phyloP scores from a whole-genome alignment of 2,797 vertebrate species.

The Coendou prehensilis region DNA sequence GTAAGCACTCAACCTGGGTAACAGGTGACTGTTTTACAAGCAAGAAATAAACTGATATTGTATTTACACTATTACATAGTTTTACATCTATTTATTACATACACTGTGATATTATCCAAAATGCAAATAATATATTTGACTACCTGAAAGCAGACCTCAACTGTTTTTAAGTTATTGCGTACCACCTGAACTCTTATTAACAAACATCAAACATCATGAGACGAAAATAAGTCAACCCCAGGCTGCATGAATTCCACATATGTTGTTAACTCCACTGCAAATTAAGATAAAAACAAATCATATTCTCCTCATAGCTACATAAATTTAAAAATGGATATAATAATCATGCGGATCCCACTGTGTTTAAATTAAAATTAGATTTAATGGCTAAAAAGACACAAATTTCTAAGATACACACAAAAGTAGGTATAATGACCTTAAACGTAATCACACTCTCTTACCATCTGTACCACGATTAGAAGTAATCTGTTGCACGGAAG shows the following conservation, averaged over 20 bases:
- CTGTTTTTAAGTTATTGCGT: constrained; percentile 29
- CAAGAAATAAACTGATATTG: not conserved
- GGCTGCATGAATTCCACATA: not conserved
- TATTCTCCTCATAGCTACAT: constrained; percentile 9
- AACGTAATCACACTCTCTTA: constrained; percentile 82
- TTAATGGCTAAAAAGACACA: constrained; percentile 59
- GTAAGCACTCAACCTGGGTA: not conserved
- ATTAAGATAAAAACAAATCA: constrained; percentile 63
- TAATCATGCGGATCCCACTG: not conserved
- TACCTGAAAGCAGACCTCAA: not conserved
- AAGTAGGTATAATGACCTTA: not conserved
- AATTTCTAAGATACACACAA: constrained; percentile 29
- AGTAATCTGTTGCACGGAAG: constrained; percentile 52
- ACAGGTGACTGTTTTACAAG: not conserved
- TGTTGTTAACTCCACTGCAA: not conserved
- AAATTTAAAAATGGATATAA: constrained; percentile 43
- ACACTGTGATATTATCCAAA: not conserved
- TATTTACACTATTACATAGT: not conserved
- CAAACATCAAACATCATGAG: constrained; percentile 63
- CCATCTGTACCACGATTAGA: constrained; percentile 77
- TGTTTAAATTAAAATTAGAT: constrained; percentile 51
- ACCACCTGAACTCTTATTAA: constrained; percentile 18
- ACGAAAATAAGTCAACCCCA: constrained; percentile 29
- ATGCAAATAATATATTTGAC: constrained; percentile 28
- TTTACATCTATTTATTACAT: not conserved